Base-by-base conservation (phyloP, 35 echinoderm and acorn worm genomes). In the Apostichopus parvimensis region DNA sequence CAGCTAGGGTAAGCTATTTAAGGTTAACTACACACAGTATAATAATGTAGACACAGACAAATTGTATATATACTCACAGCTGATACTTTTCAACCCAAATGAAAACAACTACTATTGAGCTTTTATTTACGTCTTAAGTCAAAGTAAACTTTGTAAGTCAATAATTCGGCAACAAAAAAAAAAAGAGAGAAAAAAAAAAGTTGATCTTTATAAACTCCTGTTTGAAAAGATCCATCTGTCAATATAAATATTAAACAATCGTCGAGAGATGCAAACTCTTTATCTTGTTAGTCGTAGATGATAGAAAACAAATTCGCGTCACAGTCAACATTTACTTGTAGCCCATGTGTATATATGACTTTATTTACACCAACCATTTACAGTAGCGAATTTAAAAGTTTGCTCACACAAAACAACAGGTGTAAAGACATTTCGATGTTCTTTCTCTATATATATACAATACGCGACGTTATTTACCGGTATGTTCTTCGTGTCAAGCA, bases 181-280 rank as follows among this genome's bases (percentile, higher is more conserved):
- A 28, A 28, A 0, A 28, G 26, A 28, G 5, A 66, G 9, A 66
- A 15, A 66, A 68, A 57, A 82, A 82, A 81, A 54, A 53, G 79
- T 82, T 82, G 79, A 82, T 82, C 79, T 54, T 82, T 28, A 28
- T 82, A 28, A 82, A 55, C 10, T 55, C 79, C 10, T 82, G 79
- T 82, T 82, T 82, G 79, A n/a, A 45, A 45, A 82, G 79, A 82
- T 82, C 79, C 79, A 82, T 82, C 45, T 28, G 79, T 54, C 34
- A 82, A 82, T 82, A 82, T 82, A 54, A 82, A 82, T 82, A 82
- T 82, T 82, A 82, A 82, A 82, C 79, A 82, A 82, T 45, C 52
- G 45, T 10, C 18, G 24, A 68, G 11, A 28, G 79, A 82, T 53
- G 54, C 79, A 82, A 82, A 82, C 79, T 24, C 15, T 82, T 82